Percentiles rank a stretch among this genome's conserved stretches.
Conservation (phyloP, 2,113 vertebrate genomes). For the Raja brachyura region DNA sequence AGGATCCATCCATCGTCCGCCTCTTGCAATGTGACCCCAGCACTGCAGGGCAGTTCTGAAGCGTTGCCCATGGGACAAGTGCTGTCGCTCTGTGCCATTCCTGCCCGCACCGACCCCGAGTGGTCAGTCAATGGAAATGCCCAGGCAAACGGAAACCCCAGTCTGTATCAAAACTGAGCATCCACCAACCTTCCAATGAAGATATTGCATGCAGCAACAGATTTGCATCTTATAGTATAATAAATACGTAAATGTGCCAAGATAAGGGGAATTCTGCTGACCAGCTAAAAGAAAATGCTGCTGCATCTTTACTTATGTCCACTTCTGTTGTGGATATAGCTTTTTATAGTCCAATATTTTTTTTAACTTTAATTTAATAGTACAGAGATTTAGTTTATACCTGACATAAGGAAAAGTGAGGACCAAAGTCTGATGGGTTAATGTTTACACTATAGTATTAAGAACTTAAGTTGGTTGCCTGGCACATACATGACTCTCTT, state of each 20-base stretch:
- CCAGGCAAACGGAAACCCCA: not conserved
- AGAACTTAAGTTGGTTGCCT: not conserved
- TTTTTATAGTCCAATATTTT: not conserved
- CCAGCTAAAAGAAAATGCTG: not conserved
- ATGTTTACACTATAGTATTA: not conserved
- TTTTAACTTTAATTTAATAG: not conserved
- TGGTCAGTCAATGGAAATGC: too few relatives aligned
- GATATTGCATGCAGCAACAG: constrained; percentile 7
- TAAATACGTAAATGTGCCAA: constrained; percentile 25
- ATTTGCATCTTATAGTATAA: not conserved
- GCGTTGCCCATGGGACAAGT: not conserved
- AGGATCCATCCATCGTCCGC: constrained; percentile 36
- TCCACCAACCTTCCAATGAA: not conserved
- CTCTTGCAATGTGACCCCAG: constrained; percentile 39
- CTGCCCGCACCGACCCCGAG: not conserved
- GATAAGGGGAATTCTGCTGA: not conserved
- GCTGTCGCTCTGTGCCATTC: not conserved
- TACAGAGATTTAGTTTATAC: not conserved
- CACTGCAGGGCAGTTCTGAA: constrained; percentile 35
- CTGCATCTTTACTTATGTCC: not conserved
- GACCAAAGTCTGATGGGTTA: not conserved
- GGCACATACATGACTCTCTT: not conserved
- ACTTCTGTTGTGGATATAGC: not conserved
- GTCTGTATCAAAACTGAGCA: not conserved
- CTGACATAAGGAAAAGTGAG: not conserved